These are phyloP conservation scores for Butorides virescens DNA, from an alignment of 2,113 vertebrate species.

Conservation along the genomic window DNA sequence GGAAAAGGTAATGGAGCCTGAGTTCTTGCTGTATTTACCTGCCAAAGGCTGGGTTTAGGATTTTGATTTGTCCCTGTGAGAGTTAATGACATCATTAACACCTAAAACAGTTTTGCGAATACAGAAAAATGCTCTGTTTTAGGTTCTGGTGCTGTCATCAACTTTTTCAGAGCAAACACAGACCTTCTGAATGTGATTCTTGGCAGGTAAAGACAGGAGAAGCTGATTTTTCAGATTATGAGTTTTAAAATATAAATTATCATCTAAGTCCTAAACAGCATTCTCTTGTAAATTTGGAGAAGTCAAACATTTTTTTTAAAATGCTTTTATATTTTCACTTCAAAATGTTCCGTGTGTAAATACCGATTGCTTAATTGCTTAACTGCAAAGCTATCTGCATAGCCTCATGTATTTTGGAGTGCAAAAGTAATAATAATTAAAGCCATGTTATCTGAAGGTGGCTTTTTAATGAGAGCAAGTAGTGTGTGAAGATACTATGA, in stretches of 20 bases:
- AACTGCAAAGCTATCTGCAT: not conserved
- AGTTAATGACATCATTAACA: constrained; percentile 49
- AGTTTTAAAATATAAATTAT: not conserved
- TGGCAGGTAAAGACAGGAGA: constrained; percentile 40
- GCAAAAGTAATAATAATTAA: not conserved
- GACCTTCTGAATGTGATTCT: constrained; percentile 22
- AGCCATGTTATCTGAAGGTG: not conserved
- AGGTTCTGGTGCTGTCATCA: constrained; percentile 46
- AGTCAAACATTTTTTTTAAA: not conserved
- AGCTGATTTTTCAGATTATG: constrained; percentile 7
- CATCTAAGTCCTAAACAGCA: not conserved
- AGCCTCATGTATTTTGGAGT: not conserved
- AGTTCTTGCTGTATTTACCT: constrained; percentile 10
- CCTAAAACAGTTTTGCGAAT: constrained; percentile 5
- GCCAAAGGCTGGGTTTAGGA: not conserved
- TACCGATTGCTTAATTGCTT: not conserved
- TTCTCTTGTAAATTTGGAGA: not conserved
- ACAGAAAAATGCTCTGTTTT: constrained; percentile 1
- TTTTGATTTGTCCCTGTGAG: not conserved
- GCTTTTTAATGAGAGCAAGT: not conserved
- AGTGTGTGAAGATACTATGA: not conserved
- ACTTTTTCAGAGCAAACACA: constrained; percentile 33
- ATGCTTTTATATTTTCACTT: not conserved
- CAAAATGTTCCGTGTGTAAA: not conserved
- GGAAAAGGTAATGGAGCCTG: not conserved